Conservation (phyloP, 30 jellyfish, hydroid and myxozoan species). For the Turritopsis dohrnii region DNA sequence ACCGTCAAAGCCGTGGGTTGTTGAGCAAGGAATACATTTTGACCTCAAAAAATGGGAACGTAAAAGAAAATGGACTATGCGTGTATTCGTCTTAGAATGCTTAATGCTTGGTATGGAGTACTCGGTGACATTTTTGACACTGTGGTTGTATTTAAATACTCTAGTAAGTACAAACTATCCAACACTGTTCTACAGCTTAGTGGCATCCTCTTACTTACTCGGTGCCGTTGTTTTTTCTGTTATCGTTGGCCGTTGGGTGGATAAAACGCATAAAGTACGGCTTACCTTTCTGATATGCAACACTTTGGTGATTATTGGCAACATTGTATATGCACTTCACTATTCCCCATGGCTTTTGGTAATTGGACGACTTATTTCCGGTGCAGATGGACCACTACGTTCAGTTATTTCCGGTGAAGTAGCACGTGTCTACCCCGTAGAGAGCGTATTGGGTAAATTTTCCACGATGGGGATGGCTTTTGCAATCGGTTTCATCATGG, state of each 20-base stretch:
- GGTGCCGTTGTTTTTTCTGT: constrained; percentile 22
- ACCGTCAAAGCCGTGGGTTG: not conserved
- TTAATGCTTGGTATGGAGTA: constrained; percentile 39
- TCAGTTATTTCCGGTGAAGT: constrained; percentile 43
- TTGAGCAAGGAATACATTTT: not conserved
- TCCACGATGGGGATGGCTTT: constrained; percentile 26
- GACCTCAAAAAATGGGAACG: constrained; percentile 16
- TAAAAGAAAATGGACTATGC: constrained; percentile 20
- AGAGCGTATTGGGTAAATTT: constrained; percentile 10
- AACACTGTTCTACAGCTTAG: constrained; percentile 25
- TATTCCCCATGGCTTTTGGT: constrained; percentile 43
- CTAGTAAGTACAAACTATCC: constrained; percentile 12
- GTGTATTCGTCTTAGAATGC: constrained; percentile 18
- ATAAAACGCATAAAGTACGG: constrained; percentile 26
- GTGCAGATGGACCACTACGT: constrained; percentile 36
- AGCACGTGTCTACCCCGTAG: constrained; percentile 14
- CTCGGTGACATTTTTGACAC: constrained; percentile 26
- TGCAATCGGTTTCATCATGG: constrained; percentile 28
- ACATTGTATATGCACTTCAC: constrained; percentile 33
- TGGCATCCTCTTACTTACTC: constrained; percentile 23
- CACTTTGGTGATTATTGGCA: constrained; percentile 33
- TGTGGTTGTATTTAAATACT: constrained; percentile 30
- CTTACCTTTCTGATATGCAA: constrained; percentile 19
- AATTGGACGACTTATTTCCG: constrained; percentile 45
- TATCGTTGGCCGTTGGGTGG: constrained; percentile 31